Conservation (phyloP, 2,797 vertebrate genomes). For the Sternarchorhynchus goeldii region DNA sequence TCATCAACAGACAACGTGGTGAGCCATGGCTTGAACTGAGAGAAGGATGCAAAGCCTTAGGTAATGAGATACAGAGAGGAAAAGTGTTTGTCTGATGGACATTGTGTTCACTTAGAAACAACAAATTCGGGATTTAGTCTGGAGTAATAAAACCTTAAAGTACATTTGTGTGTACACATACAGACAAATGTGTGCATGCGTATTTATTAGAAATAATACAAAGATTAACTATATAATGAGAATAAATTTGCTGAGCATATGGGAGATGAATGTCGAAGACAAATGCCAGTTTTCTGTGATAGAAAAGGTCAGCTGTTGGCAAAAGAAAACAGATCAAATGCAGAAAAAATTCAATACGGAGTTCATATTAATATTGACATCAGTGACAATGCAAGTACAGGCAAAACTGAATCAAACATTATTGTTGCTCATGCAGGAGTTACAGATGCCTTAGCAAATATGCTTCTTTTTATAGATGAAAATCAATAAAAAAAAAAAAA, state of each 20-base stretch:
- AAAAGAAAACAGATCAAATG: not conserved
- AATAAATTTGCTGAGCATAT: not conserved
- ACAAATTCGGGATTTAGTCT: not conserved
- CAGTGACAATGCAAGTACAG: not conserved
- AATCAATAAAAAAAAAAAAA: too few species aligned
- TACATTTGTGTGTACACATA: not conserved
- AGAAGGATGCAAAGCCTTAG: constrained; percentile 18
- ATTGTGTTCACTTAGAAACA: not conserved
- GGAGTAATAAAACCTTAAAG: too few species aligned
- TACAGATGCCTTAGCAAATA: not conserved
- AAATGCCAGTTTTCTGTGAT: constrained; percentile 20
- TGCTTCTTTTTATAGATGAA: not conserved
- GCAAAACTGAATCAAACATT: not conserved
- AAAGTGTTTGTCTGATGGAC: constrained; percentile 5
- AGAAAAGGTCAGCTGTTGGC: constrained; percentile 14
- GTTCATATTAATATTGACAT: constrained; percentile 5
- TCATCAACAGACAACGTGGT: constrained; percentile 7
- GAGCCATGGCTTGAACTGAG: constrained; percentile 41
- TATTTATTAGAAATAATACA: not conserved
- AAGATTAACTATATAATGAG: not conserved
- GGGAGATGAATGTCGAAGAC: constrained; percentile 2
- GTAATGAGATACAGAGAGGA: constrained; percentile 8
- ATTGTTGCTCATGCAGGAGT: not conserved
- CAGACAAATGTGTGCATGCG: not conserved
- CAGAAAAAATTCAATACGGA: not conserved